Conservation (phyloP, 1,140 invertebrate species). For the Bombus consobrinus region DNA sequence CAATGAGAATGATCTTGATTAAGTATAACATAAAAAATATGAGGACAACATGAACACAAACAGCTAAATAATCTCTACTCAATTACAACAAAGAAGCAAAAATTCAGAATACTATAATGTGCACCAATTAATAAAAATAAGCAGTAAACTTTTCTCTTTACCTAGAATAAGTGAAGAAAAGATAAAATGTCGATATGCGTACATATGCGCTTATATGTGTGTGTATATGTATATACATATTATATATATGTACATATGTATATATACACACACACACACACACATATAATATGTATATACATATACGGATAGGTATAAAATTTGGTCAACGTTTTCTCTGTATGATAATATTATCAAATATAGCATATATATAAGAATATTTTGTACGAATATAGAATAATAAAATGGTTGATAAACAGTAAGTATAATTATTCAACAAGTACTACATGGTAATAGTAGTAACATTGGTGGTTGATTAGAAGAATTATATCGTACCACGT, state of each 20-base stretch:
- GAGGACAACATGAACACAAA: constrained; percentile 54
- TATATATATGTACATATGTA: constrained; percentile 41
- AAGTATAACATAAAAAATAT: constrained; percentile 65
- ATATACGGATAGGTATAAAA: constrained; percentile 59
- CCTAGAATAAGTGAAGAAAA: constrained; percentile 50
- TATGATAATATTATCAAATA: constrained; percentile 71
- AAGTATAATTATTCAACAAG: constrained; percentile 81
- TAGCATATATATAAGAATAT: constrained; percentile 73
- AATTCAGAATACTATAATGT: constrained; percentile 58
- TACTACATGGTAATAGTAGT: constrained; percentile 77
- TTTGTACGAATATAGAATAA: constrained; percentile 77
- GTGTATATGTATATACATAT: constrained; percentile 38
- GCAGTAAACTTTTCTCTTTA: constrained; percentile 44
- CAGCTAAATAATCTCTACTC: constrained; percentile 61
- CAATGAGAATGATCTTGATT: constrained; percentile 59
- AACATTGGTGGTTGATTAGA: constrained; percentile 70
- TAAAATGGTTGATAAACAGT: constrained; percentile 78
- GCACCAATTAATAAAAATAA: constrained; percentile 56
- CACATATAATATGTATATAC: constrained; percentile 14
- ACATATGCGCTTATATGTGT: constrained; percentile 48
- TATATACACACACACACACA: too few relatives aligned
- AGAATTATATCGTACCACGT: constrained; percentile 29
- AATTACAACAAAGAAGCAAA: constrained; percentile 61
- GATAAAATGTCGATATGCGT: constrained; percentile 55
- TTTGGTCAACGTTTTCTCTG: constrained; percentile 67